phyloP scores from a whole-genome alignment of 2,888 invertebrate species.

The Caenorhabditis wallacei region DNA sequence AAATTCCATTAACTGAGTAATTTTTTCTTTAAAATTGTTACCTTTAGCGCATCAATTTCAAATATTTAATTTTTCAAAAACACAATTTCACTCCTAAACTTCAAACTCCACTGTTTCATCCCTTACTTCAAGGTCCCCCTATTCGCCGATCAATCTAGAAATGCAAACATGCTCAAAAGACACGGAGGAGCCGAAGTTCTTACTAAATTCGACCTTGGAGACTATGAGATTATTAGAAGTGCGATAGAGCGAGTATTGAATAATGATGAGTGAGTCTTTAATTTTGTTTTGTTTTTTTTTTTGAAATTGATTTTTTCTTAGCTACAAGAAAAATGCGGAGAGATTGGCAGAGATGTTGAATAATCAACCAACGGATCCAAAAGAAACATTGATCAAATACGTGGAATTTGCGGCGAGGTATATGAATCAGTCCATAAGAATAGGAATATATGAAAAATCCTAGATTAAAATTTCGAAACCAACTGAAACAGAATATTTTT shows the following conservation, averaged over 20 bases:
- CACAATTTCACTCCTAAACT: not conserved
- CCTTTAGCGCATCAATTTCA: no score
- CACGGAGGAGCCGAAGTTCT: conserved; percentile 60
- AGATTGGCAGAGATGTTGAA: conserved; percentile 61
- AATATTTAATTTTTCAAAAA: not conserved
- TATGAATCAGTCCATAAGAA: not conserved
- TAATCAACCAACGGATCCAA: conserved; percentile 61
- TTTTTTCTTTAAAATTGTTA: no score
- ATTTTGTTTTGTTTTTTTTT: no score
- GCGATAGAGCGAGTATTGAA: conserved; percentile 6
- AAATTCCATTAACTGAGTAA: no score
- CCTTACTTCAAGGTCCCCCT: conserved; percentile 58
- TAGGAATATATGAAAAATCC: not conserved
- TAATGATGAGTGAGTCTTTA: conserved; percentile 32
- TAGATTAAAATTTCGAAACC: not conserved
- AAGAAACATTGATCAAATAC: conserved; percentile 68
- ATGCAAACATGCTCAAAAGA: conserved; percentile 61
- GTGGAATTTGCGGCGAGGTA: conserved; percentile 66
- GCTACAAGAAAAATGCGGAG: conserved; percentile 44
- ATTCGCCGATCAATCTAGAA: conserved; percentile 74
- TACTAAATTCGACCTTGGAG: conserved; percentile 62
- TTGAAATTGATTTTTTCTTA: conserved; percentile 1
- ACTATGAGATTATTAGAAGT: not conserved
- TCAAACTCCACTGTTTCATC: not conserved
- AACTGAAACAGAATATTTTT: no score